Evolutionary conservation across 2,113 vertebrate species (phyloP).

Genomic region (Uria lomvia): DNA sequence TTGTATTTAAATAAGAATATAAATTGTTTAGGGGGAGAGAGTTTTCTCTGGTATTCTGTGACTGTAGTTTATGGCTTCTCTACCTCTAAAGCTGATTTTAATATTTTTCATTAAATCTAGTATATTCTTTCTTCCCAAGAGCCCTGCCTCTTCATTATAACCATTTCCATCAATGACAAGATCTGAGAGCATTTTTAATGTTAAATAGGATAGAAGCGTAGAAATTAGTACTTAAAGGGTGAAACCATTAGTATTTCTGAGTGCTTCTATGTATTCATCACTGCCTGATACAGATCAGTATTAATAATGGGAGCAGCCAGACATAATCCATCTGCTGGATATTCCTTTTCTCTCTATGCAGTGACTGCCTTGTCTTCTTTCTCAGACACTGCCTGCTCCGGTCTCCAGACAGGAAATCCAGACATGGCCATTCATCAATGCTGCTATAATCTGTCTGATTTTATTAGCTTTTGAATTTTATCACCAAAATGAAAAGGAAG

Average conservation of each 20-base stretch:
- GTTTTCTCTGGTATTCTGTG: constrained; percentile 1
- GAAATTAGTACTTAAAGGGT: constrained; percentile 69
- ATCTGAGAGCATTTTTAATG: constrained; percentile 68
- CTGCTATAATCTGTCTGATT: constrained; percentile 74
- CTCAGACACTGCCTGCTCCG: constrained; percentile 62
- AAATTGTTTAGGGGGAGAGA: neutral
- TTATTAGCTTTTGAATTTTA: constrained; percentile 79
- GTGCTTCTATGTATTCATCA: constrained; percentile 68
- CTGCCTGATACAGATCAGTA: constrained; percentile 70
- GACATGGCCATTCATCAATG: constrained; percentile 76
- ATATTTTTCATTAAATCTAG: constrained; percentile 65
- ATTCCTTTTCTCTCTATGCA: constrained; percentile 57
- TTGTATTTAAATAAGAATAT: neutral
- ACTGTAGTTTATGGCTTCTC: neutral
- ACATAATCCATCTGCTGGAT: constrained; percentile 73
- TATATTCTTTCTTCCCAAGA: constrained; percentile 53
- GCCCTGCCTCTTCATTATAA: constrained; percentile 57
- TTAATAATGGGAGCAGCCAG: constrained; percentile 72
- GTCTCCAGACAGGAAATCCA: constrained; percentile 77
- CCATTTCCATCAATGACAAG: constrained; percentile 65
- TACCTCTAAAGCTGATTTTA: constrained; percentile 55
- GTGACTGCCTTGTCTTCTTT: constrained; percentile 56
- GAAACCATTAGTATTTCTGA: constrained; percentile 70
- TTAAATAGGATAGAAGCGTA: constrained; percentile 59
- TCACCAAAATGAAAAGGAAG: constrained; percentile 54